A percentile compares a stretch with the other conserved stretches of the same genome.
These are phyloP conservation scores for Lycaon pictus DNA, from an alignment of 2,113 vertebrate species.

Conservation along the genomic window DNA sequence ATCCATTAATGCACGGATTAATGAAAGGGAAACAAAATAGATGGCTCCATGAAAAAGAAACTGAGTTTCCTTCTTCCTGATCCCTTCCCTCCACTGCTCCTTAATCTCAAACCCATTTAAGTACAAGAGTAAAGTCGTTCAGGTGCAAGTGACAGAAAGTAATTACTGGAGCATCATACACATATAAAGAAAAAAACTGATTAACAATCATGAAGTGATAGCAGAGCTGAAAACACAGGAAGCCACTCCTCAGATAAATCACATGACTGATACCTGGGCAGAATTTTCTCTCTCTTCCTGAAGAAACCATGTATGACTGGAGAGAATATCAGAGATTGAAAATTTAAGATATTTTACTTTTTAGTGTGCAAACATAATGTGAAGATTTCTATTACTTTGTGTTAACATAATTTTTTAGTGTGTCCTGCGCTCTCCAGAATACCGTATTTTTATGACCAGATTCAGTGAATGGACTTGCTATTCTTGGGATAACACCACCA, in stretches of 20 bases:
- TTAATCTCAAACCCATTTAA: not conserved
- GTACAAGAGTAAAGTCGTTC: not conserved
- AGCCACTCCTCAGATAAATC: not conserved
- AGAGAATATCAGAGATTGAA: not conserved
- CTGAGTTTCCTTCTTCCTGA: not conserved
- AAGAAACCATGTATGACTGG: not conserved
- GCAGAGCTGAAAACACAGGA: not conserved
- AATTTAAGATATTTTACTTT: not conserved
- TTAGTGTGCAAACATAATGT: not conserved
- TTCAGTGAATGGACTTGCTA: not conserved
- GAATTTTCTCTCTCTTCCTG: not conserved
- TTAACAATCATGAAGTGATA: not conserved
- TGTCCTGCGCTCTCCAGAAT: not conserved
- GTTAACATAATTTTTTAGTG: not conserved
- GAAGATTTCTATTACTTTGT: not conserved
- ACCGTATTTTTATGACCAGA: not conserved
- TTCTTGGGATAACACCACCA: not conserved
- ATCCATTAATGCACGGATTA: not conserved
- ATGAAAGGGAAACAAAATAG: not conserved
- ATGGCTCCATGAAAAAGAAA: not conserved
- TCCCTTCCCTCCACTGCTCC: not conserved
- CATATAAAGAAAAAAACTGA: not conserved
- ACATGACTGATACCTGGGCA: accelerated
- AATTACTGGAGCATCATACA: not conserved
- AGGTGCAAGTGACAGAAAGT: not conserved